phyloP scores from a whole-genome alignment of 2,113 vertebrate genomes.

The Cheirogaleus medius region DNA sequence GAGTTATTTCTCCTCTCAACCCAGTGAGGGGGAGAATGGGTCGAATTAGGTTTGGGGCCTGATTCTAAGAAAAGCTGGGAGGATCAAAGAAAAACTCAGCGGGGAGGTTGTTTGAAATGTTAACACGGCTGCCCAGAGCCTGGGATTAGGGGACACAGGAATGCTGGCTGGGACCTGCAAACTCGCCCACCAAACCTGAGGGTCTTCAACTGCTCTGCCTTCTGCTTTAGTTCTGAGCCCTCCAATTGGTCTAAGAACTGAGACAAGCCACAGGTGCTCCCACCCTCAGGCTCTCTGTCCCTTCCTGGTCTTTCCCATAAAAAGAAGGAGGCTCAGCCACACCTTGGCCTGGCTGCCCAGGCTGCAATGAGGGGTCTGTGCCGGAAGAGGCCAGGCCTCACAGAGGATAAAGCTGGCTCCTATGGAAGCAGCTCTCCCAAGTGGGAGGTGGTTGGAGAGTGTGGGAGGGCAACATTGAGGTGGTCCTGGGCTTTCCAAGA shows the following conservation, averaged over 20 bases:
- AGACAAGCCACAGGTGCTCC: background rate
- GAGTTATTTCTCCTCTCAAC: background rate
- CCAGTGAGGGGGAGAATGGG: background rate
- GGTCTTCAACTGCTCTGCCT: background rate
- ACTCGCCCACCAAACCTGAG: no score
- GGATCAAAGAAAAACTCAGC: conserved; percentile 49
- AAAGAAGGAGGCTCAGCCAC: background rate
- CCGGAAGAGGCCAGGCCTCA: background rate
- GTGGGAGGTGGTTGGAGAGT: background rate
- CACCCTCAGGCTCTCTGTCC: background rate
- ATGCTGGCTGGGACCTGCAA: background rate
- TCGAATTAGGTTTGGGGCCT: background rate
- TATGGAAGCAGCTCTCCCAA: background rate
- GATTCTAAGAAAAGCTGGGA: background rate
- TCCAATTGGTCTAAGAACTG: background rate
- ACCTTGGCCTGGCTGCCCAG: background rate
- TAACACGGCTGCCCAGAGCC: background rate
- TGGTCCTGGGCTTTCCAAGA: background rate
- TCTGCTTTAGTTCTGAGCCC: background rate
- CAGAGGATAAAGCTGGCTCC: background rate
- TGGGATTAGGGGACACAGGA: background rate
- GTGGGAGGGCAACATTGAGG: background rate
- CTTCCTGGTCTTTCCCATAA: background rate
- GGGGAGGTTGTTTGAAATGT: conserved; percentile 46
- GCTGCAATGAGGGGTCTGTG: background rate